phyloP scores from a whole-genome alignment of 2,113 vertebrate genomes.

The sheep (Ovis aries) region DNA sequence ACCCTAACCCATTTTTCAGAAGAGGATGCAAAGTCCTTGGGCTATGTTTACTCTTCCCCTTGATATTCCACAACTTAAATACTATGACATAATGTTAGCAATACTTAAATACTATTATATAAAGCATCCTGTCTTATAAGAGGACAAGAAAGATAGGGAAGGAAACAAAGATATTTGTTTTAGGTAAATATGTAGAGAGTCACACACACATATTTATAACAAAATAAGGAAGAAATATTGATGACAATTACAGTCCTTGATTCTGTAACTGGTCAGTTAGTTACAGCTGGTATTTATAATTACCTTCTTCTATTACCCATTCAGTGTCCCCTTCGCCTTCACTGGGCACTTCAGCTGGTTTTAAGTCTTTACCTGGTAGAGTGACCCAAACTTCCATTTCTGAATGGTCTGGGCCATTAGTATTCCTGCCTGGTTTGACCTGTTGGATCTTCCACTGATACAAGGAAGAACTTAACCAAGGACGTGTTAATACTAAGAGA shows the following conservation, averaged over 20 bases:
- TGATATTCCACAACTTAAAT: neutral
- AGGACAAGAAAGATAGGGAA: neutral
- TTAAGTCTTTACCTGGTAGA: neutral
- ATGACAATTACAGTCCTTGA: neutral
- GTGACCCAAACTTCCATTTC: neutral
- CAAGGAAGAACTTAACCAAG: neutral
- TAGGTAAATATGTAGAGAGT: neutral
- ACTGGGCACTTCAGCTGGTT: neutral
- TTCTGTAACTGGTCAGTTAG: neutral
- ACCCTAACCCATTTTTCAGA: neutral
- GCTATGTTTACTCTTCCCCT: neutral
- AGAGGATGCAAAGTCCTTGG: neutral
- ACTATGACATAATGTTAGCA: neutral
- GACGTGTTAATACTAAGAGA: neutral
- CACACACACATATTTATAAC: neutral
- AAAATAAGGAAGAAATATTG: neutral
- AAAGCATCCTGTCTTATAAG: neutral
- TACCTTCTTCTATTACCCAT: neutral
- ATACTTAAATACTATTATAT: neutral
- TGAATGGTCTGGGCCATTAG: neutral
- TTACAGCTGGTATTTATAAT: neutral
- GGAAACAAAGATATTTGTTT: neutral
- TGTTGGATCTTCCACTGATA: neutral
- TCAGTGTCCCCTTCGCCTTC: neutral
- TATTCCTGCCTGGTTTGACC: neutral